These are phyloP conservation scores for Thera obeliscata DNA, from an alignment of 2,888 invertebrate genomes.

Conservation along the genomic window DNA sequence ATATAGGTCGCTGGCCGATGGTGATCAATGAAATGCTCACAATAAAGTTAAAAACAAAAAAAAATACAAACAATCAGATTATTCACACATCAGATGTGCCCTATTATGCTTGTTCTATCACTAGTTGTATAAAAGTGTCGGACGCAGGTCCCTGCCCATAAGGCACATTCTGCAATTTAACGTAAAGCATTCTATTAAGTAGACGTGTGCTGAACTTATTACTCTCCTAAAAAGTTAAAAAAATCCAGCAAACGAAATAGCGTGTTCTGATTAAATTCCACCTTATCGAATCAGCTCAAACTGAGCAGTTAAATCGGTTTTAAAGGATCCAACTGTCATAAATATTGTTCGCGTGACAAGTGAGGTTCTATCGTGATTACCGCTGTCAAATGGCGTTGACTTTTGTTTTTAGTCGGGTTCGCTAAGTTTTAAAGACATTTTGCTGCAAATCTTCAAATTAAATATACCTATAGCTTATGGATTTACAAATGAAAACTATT, in stretches of 20 bases:
- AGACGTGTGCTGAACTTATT: too few species aligned
- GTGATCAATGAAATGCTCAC: too few species aligned
- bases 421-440: slow-evolving; percentile 8
- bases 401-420: slow-evolving; percentile 13
- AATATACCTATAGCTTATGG: not conserved
- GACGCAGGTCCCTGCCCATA: too few species aligned
- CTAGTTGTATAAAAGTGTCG: too few species aligned
- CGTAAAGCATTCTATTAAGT: too few species aligned
- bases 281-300: slow-evolving; percentile 50
- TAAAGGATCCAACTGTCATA: slow-evolving; percentile 44
- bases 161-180: too few species aligned
- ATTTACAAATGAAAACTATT: not conserved
- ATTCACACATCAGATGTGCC: too few species aligned
- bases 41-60: too few species aligned
- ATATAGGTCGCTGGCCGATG: too few species aligned
- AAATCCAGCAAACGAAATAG: slow-evolving; percentile 35
- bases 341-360: slow-evolving; percentile 53
- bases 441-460: slow-evolving; percentile 2
- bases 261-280: slow-evolving; percentile 44
- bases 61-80: too few species aligned
- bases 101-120: too few species aligned
- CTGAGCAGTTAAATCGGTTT: slow-evolving; percentile 53
- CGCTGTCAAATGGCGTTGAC: slow-evolving; percentile 20
- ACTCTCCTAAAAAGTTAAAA: too few species aligned
- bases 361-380: slow-evolving; percentile 51